Evolutionary conservation across 2,888 invertebrate genomes (phyloP).

Genomic region (Emmelina monodactyla): DNA sequence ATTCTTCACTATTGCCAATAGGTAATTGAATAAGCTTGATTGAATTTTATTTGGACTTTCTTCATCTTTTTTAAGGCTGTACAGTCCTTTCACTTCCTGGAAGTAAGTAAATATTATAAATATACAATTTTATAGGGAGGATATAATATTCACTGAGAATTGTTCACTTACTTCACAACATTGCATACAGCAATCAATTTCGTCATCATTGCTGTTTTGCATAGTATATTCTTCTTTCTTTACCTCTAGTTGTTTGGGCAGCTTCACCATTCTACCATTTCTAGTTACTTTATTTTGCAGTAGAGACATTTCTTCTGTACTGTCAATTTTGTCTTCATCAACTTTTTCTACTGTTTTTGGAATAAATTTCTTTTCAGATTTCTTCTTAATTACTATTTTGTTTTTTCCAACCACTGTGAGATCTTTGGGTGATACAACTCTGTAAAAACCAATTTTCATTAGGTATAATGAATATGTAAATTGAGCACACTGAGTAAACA

Average conservation of each 20-base stretch:
- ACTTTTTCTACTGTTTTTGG: conserved; percentile 3
- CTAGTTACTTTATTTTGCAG: conserved; percentile 43
- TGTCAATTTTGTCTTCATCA: neutral
- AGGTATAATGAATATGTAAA: neutral
- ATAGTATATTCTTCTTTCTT: conserved; percentile 22
- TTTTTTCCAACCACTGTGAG: conserved; percentile 44
- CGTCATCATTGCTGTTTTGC: conserved; percentile 14
- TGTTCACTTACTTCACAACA: conserved; percentile 37
- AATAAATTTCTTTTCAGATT: conserved; percentile 12
- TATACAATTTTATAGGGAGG: neutral
- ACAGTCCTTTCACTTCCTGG: conserved; percentile 48
- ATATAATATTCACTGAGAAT: neutral
- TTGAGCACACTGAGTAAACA: neutral
- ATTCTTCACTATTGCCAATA: conserved; percentile 40
- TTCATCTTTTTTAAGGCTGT: conserved; percentile 48
- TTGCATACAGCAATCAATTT: conserved; percentile 36
- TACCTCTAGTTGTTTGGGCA: conserved; percentile 41
- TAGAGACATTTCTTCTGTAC: conserved; percentile 9
- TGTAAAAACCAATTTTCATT: conserved; percentile 18
- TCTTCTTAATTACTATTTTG: conserved; percentile 29
- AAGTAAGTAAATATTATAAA: conserved; percentile 10
- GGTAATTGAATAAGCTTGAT: conserved; percentile 47
- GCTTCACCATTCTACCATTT: conserved; percentile 47
- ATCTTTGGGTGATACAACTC: conserved; percentile 50
- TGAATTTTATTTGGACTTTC: conserved; percentile 45